These are phyloP conservation scores for Fregata magnificens DNA, from an alignment of 2,113 vertebrate species.

Conservation along the genomic window DNA sequence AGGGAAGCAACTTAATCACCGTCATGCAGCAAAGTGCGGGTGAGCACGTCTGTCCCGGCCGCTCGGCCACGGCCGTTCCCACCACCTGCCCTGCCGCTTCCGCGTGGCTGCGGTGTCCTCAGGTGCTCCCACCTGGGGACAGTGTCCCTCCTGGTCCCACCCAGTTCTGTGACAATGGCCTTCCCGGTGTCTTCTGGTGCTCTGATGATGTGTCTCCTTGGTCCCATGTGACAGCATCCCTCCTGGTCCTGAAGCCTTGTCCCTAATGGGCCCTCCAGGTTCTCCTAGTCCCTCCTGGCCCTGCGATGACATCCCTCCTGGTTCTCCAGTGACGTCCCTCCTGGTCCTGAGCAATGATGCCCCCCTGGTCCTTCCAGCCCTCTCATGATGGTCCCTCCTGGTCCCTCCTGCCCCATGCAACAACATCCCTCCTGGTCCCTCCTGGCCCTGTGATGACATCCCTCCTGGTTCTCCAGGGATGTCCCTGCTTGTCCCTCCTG, in stretches of 20 bases:
- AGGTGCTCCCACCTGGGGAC: neutral
- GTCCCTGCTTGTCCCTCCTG: too few relatives aligned
- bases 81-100: neutral
- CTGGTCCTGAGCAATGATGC: neutral
- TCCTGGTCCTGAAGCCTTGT: neutral
- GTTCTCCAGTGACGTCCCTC: neutral
- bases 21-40: neutral
- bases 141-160: neutral
- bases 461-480: neutral
- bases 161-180: neutral
- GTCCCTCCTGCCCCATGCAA: neutral
- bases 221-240: neutral
- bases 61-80: rapidly evolving
- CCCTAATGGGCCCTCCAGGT: neutral
- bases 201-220: neutral
- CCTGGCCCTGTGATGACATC: too few relatives aligned
- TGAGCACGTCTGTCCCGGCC: neutral
- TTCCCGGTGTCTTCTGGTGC: neutral
- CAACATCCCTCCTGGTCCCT: neutral
- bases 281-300: neutral
- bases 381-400: too few relatives aligned
- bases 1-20: conserved; percentile 45
- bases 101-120: neutral
- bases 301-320: neutral
- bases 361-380: neutral